Percentiles rank a stretch among this genome's conserved stretches.
Evolutionary conservation across 2,888 invertebrate genomes (phyloP).

Genomic region (Acanthosepion lycidas): DNA sequence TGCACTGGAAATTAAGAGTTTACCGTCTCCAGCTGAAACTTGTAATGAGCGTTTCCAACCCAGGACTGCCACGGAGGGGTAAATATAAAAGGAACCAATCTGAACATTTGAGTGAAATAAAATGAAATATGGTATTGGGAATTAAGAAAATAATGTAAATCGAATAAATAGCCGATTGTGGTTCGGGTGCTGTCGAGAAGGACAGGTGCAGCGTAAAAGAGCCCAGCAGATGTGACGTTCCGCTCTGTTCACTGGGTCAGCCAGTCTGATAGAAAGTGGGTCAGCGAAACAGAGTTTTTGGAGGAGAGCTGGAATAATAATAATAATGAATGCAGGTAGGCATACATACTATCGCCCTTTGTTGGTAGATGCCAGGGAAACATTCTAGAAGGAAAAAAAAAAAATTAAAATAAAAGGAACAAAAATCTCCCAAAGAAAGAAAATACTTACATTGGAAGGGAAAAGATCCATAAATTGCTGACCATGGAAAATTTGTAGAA

Average conservation of each 20-base stretch:
- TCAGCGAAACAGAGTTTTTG: not conserved
- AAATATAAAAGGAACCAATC: not conserved
- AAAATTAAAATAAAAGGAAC: no score
- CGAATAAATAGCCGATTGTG: not conserved
- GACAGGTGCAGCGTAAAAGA: not conserved
- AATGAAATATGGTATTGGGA: not conserved
- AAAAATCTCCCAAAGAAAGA: no score
- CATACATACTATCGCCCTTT: no score
- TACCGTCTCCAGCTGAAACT: not conserved
- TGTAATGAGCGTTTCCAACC: not conserved
- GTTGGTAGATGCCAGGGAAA: no score
- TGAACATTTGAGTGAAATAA: not conserved
- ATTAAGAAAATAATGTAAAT: not conserved
- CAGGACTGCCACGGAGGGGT: not conserved
- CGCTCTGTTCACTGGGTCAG: constrained; percentile 23
- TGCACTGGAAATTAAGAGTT: not conserved
- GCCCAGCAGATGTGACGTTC: not conserved
- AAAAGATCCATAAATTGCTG: no score
- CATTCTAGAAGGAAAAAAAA: no score
- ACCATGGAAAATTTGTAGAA: no score
- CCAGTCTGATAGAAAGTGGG: not conserved
- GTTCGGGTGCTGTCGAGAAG: not conserved
- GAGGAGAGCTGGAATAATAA: no score
- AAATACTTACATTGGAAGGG: no score
- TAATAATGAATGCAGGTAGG: no score